Base-by-base conservation (phyloP, 2,113 vertebrate species). In the Entosphenus tridentatus region DNA sequence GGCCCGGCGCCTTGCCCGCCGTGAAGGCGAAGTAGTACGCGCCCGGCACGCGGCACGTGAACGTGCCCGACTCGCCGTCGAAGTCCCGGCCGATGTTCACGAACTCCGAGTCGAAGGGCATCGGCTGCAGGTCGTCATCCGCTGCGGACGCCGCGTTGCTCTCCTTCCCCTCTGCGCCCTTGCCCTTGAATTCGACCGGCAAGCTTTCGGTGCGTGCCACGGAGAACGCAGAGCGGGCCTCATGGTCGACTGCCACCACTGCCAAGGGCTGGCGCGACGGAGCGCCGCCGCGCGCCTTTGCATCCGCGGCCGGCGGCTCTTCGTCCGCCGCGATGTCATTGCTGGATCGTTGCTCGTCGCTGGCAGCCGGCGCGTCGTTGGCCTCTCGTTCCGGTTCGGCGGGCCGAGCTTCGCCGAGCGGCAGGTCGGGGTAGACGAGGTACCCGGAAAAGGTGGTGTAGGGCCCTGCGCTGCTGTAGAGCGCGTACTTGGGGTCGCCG, bases 381-480 rank as follows among this genome's bases (percentile, higher is more conserved):
- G 39, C 39, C 39, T 39, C 39, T 7, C 39, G 39, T 39, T 39
- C 39, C 39, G 39, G 39, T 2, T 54, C 57, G 55, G 74, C 14
- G 13, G 77, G 72, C 69, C 82, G 71, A 72, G 81, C 78, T 73
- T 83, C 83, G 75, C 70, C 77, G 67, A 79, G 71, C 16, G 71
- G 21, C 2, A 76, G 16, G 54, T 81, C 79, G 11, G 81, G 78
- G 57, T 82, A 81, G n/a, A 83, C 76, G 1, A 84, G 78, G 73
- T 84, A 83, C 56, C 83, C 83, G 55, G 80, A 82, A 74, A 81
- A 84, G 62, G 80, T 79, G 72, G 83, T 80, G 74, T 85, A 85
- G 55, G 80, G 77, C 11, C 81, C 82, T 2, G 72, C 67, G 3
- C 80, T 82, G 74, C 83, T 85, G 73, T 84, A 85, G 70, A 83